Evolutionary conservation across 2,113 vertebrate genomes (phyloP).

Genomic region (Eira barbara): DNA sequence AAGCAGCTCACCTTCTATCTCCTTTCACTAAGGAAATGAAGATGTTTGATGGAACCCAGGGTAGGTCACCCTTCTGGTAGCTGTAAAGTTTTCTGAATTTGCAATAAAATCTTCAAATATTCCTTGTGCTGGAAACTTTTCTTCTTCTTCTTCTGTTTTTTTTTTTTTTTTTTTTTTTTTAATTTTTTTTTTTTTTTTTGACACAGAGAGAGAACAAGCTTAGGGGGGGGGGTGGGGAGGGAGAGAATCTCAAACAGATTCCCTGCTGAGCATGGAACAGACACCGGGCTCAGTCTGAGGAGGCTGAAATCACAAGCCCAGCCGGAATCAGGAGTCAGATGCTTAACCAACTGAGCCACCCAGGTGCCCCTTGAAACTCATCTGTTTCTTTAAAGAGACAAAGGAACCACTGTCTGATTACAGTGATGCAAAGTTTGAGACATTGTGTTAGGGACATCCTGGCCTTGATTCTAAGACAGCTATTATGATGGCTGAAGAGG

Average conservation of each 20-base stretch:
- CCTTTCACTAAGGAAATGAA: conserved; percentile 39
- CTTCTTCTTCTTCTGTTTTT: not conserved
- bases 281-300: not conserved
- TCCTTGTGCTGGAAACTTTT: conserved; percentile 9
- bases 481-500: not conserved
- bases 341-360: not conserved
- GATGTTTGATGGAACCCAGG: not conserved
- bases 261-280: not conserved
- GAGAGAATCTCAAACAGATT: not conserved
- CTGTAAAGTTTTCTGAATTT: conserved; percentile 38
- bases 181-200: not conserved
- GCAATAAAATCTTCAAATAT: conserved; percentile 26
- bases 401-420: not conserved
- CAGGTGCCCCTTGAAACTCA: not conserved
- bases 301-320: not conserved
- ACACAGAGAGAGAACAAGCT: not conserved
- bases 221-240: not conserved
- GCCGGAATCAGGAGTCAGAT: not conserved
- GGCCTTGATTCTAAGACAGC: not conserved
- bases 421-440: not conserved
- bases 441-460: not conserved
- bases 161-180: not conserved
- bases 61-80: not conserved
- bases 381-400: conserved; percentile 27
- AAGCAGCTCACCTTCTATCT: not conserved